Evolutionary conservation across 2,888 invertebrate species (phyloP).

Genomic region (Meta bourneti): DNA sequence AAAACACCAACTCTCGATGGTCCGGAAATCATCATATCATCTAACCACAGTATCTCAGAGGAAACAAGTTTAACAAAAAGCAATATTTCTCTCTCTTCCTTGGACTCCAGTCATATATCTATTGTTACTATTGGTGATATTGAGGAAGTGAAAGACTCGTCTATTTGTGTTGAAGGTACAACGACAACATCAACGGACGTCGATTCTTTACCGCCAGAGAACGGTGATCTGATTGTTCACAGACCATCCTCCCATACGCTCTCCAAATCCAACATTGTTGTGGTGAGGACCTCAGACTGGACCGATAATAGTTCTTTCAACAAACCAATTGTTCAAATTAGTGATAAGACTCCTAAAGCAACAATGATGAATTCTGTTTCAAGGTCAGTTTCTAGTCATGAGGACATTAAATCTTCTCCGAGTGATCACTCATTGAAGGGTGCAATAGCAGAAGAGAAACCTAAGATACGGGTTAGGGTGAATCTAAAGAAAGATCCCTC

Average conservation of each 20-base stretch:
- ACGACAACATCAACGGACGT: constrained; percentile 74
- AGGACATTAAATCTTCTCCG: constrained; percentile 35
- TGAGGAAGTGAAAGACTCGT: constrained; percentile 74
- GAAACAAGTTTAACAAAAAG: constrained; percentile 26
- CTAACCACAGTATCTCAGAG: constrained; percentile 72
- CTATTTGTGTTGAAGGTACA: constrained; percentile 67
- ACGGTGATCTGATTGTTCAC: constrained; percentile 47
- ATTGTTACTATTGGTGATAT: constrained; percentile 75
- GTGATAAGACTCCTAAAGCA: constrained; percentile 52
- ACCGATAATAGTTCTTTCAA: constrained; percentile 46
- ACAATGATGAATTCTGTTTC: constrained; percentile 31
- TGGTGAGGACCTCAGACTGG: constrained; percentile 72
- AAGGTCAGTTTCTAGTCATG: constrained; percentile 69
- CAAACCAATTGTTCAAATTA: constrained; percentile 39
- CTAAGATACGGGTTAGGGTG: constrained; percentile 65
- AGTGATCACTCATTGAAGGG: constrained; percentile 17
- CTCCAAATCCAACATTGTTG: constrained; percentile 67
- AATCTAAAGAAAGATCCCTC: constrained; percentile 74
- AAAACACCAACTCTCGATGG: constrained; percentile 65
- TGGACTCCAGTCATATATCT: constrained; percentile 73
- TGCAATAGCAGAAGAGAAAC: constrained; percentile 52
- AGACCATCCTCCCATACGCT: constrained; percentile 63
- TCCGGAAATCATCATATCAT: constrained; percentile 72
- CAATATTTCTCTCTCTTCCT: constrained; percentile 54
- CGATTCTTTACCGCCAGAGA: constrained; percentile 59